Evolutionary conservation across 2,888 invertebrate genomes (phyloP).

Genomic region (Papilio protenor): DNA sequence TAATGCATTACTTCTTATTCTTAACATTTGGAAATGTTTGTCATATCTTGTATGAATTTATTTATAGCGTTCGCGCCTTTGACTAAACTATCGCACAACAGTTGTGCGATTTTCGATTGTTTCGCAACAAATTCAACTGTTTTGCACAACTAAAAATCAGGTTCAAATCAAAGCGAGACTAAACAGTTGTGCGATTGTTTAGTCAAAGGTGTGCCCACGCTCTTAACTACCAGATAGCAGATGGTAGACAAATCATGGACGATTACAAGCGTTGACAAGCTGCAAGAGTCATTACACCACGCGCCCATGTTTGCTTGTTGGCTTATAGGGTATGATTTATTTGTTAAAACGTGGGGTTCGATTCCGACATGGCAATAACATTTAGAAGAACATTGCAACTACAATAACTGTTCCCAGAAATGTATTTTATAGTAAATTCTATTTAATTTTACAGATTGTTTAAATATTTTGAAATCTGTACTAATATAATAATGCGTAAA

Average conservation of each 20-base stretch:
- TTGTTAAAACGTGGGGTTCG: conserved; percentile 6
- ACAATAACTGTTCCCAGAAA: neutral
- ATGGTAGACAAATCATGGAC: conserved; percentile 27
- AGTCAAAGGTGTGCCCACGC: too few relatives aligned
- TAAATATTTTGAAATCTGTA: too few relatives aligned
- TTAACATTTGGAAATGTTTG: neutral
- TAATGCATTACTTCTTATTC: neutral
- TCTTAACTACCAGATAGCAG: conserved; percentile 5
- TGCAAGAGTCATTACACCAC: neutral
- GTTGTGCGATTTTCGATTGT: too few relatives aligned
- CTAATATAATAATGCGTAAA: too few relatives aligned
- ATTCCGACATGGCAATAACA: neutral
- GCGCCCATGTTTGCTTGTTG: conserved; percentile 7
- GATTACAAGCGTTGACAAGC: conserved; percentile 25
- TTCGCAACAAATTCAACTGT: too few relatives aligned
- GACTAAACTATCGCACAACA: too few relatives aligned
- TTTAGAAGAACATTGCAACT: neutral
- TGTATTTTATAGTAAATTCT: neutral
- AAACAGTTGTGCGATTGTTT: too few relatives aligned
- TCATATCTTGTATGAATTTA: neutral
- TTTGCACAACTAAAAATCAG: too few relatives aligned
- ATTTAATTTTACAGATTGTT: neutral
- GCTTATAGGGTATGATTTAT: conserved; percentile 24
- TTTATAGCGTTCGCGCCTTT: too few relatives aligned
- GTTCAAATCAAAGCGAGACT: too few relatives aligned